These are phyloP conservation scores for Anarrhichthys ocellatus DNA, from an alignment of 2,113 vertebrate genomes.

Conservation along the genomic window DNA sequence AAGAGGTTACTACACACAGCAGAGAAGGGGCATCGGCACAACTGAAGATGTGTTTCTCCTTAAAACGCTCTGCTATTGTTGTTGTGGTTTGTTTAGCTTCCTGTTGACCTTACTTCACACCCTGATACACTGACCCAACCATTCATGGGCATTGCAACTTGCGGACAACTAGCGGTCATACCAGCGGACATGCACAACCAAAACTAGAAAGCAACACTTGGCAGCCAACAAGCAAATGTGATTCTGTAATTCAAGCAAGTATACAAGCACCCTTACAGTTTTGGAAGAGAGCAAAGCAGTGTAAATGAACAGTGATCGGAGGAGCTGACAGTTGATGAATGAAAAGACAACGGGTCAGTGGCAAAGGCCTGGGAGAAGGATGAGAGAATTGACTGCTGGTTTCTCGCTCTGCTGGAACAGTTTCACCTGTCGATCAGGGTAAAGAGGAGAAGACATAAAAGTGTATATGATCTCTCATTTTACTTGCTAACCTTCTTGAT, in stretches of 20 bases:
- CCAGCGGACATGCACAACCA: no score
- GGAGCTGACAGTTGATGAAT: not conserved
- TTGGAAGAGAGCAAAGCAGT: not conserved
- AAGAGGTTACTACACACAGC: not conserved
- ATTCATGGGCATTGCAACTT: no score
- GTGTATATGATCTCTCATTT: not conserved
- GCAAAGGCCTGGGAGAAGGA: not conserved
- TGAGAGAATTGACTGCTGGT: not conserved
- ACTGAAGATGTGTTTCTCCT: not conserved
- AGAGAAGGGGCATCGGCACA: not conserved
- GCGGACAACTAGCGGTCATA: no score
- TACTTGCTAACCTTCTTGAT: conserved; percentile 21
- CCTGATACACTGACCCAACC: no score
- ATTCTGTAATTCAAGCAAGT: not conserved
- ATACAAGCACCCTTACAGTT: not conserved
- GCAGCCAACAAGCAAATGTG: not conserved
- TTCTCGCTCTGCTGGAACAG: not conserved
- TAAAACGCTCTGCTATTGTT: no score
- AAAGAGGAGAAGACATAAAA: not conserved
- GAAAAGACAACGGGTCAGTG: not conserved
- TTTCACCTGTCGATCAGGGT: not conserved
- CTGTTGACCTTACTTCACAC: no score
- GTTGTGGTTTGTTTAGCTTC: no score
- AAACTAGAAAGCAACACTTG: not conserved
- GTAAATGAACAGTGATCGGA: not conserved